Evolutionary conservation across 2,797 vertebrate genomes (phyloP).

Genomic region (Rhynchotus rufescens): DNA sequence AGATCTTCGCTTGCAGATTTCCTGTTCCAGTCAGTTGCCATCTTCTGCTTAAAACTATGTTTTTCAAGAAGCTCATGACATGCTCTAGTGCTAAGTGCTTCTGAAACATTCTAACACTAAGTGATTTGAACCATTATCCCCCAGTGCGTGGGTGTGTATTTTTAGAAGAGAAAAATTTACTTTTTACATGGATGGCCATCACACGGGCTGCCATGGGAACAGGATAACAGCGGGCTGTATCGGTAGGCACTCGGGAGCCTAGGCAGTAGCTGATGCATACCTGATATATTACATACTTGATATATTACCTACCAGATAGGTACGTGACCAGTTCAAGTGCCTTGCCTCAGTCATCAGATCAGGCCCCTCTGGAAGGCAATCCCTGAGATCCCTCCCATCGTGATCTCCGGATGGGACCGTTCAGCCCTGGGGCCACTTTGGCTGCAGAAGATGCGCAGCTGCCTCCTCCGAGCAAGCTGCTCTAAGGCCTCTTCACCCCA

Average conservation of each 20-base stretch:
- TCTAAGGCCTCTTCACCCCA: background rate
- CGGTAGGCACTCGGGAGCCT: background rate
- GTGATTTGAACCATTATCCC: background rate
- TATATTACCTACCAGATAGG: background rate
- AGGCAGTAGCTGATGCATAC: background rate
- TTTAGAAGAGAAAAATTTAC: background rate
- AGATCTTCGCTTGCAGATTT: background rate
- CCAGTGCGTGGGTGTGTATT: background rate
- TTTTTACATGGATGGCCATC: background rate
- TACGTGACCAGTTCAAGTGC: background rate
- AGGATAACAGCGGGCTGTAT: background rate
- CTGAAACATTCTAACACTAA: background rate
- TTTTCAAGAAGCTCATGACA: background rate
- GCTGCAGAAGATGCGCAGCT: background rate
- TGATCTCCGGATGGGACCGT: background rate
- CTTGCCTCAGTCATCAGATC: background rate
- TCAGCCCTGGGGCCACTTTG: background rate
- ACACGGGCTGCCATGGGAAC: conserved; percentile 3
- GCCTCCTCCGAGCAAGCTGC: background rate
- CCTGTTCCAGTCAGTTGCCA: background rate
- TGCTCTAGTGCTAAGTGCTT: background rate
- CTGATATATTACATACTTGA: background rate
- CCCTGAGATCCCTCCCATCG: background rate
- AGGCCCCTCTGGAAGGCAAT: background rate
- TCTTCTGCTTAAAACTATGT: conserved; percentile 6